A percentile compares a stretch with the other conserved stretches of the same genome.
Evolutionary conservation across 2,888 invertebrate genomes (phyloP).

Genomic region (Lacanobia wlatinum): DNA sequence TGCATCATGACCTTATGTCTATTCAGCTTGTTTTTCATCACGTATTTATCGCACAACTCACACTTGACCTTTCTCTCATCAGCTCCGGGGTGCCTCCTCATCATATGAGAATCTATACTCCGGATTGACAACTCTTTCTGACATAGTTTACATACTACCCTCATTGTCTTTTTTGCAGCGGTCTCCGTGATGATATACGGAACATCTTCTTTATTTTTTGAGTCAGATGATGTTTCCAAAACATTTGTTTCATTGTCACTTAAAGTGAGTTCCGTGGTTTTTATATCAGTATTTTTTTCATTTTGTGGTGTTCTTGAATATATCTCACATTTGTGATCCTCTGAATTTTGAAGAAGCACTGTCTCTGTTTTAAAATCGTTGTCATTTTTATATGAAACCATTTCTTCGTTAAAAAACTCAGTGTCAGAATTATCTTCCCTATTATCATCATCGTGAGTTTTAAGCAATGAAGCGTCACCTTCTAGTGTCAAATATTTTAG

Average conservation of each 20-base stretch:
- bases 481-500: conserved; percentile 17
- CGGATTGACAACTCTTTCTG: conserved; percentile 74
- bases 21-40: conserved; percentile 69
- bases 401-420: not conserved
- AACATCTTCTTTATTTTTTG: conserved; percentile 13
- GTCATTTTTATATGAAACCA: not conserved
- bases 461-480: not conserved
- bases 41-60: conserved; percentile 75
- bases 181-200: conserved; percentile 48
- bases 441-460: not conserved
- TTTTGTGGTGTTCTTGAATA: not conserved
- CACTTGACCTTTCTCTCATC: conserved; percentile 76
- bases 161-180: conserved; percentile 30
- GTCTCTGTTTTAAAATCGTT: not conserved
- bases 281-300: not conserved
- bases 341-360: rapidly evolving
- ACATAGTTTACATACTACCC: conserved; percentile 76
- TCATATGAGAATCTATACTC: conserved; percentile 76
- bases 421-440: not conserved
- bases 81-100: conserved; percentile 73
- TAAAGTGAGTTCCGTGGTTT: not conserved
- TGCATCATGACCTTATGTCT: conserved; percentile 72
- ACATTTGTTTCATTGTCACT: not conserved
- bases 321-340: not conserved
- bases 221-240: not conserved